phyloP scores from a whole-genome alignment of 2,797 vertebrate species.

The Sebastes hubbsi region DNA sequence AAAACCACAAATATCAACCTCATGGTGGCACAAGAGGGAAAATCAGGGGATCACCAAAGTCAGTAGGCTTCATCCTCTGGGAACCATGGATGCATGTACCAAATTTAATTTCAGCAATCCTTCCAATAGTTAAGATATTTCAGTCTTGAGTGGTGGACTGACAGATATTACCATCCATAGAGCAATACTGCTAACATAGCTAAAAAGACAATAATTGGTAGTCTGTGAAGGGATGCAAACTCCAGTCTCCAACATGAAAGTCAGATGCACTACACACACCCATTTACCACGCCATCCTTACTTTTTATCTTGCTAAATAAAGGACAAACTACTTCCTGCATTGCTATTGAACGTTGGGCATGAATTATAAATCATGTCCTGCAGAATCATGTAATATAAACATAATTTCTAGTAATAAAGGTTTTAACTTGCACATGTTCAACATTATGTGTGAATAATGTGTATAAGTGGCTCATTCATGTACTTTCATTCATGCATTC shows the following conservation, averaged over 20 bases:
- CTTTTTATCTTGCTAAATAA: background rate
- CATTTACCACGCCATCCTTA: background rate
- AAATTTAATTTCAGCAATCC: background rate
- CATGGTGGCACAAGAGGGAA: background rate
- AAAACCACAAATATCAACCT: background rate
- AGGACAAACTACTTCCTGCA: background rate
- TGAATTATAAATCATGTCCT: background rate
- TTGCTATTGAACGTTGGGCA: background rate
- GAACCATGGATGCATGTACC: background rate
- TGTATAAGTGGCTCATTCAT: background rate
- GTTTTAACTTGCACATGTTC: background rate
- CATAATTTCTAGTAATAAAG: background rate
- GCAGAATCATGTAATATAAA: background rate
- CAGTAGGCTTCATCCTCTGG: background rate
- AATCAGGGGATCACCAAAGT: background rate
- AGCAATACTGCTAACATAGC: background rate
- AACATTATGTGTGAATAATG: constrained; percentile 34
- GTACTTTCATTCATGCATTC: constrained; percentile 17
- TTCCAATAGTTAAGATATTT: background rate
- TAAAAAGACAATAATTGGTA: background rate
- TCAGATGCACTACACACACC: background rate
- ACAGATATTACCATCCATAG: background rate
- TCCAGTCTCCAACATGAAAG: background rate
- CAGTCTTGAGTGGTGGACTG: background rate
- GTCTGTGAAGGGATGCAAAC: no score